Percentiles rank a stretch among this genome's conserved stretches.
These are phyloP conservation scores for Notechis scutatus DNA, from an alignment of 2,113 vertebrate species.

Conservation along the genomic window DNA sequence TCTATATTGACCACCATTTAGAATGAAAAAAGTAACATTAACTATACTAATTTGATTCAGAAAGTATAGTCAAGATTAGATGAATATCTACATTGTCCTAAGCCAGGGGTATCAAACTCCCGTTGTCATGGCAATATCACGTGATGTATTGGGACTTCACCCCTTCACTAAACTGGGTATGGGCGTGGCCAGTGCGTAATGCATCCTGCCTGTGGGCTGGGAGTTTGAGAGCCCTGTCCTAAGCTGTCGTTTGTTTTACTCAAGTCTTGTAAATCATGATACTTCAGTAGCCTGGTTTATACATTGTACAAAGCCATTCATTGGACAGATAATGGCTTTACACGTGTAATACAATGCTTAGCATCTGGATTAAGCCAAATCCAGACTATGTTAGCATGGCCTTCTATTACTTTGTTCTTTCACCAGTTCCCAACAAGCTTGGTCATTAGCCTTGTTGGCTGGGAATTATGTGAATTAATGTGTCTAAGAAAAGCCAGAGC, in stretches of 20 bases:
- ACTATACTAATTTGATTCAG: background rate
- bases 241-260: background rate
- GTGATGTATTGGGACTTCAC: too few species aligned
- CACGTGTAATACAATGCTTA: background rate
- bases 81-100: background rate
- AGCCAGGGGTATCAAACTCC: background rate
- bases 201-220: too few species aligned
- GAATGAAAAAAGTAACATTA: background rate
- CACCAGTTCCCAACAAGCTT: background rate
- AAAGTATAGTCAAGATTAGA: background rate
- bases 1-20: background rate
- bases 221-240: too few species aligned
- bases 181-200: too few species aligned
- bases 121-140: too few species aligned
- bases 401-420: background rate
- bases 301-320: background rate
- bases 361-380: background rate
- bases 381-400: too few species aligned
- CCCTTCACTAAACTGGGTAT: too few species aligned
- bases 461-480: background rate
- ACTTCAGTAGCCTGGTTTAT: background rate
- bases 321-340: background rate
- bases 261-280: background rate
- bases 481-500: background rate
- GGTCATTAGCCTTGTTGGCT: background rate